Conservation (phyloP, 1,140 invertebrate species). For the Acromyrmex echinatior region DNA sequence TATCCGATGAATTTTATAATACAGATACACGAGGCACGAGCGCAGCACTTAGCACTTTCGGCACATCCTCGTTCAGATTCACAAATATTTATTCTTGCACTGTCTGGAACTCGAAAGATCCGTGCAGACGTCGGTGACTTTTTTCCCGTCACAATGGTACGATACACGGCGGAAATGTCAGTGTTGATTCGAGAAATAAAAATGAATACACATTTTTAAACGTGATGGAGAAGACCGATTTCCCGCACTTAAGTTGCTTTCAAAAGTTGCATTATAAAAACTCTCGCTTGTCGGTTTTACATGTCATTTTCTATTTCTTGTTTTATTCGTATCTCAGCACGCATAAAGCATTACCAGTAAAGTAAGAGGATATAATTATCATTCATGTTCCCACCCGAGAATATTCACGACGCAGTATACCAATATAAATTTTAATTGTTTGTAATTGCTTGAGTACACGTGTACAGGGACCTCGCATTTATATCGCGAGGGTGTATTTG, state of each 20-base stretch:
- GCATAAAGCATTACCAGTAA: not conserved
- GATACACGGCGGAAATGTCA: not conserved
- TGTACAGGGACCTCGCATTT: slow-evolving; percentile 29
- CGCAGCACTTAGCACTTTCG: slow-evolving; percentile 45
- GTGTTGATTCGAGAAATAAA: not conserved
- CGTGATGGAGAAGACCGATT: not conserved
- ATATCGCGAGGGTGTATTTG: not conserved
- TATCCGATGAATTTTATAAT: slow-evolving; percentile 51
- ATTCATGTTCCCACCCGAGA: slow-evolving; percentile 33
- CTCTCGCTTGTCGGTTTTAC: not conserved
- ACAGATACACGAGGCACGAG: slow-evolving; percentile 29
- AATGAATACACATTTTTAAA: not conserved
- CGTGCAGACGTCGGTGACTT: not conserved
- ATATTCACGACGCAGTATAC: slow-evolving; percentile 20
- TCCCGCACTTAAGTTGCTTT: not conserved
- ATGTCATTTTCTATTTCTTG: not conserved
- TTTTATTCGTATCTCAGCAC: not conserved
- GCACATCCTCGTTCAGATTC: slow-evolving; percentile 11
- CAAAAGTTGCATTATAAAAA: not conserved
- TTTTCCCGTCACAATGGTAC: not conserved
- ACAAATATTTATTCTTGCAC: slow-evolving; percentile 51
- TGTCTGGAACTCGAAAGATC: slow-evolving; percentile 36
- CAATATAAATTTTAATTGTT: slow-evolving; percentile 38
- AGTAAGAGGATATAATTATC: slow-evolving; percentile 43
- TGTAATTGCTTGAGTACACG: slow-evolving; percentile 41